Evolutionary conservation across 2,797 vertebrate species (phyloP), one percentile per base, ranked within the genome.

Genomic region (Brachymystax lenok): DNA sequence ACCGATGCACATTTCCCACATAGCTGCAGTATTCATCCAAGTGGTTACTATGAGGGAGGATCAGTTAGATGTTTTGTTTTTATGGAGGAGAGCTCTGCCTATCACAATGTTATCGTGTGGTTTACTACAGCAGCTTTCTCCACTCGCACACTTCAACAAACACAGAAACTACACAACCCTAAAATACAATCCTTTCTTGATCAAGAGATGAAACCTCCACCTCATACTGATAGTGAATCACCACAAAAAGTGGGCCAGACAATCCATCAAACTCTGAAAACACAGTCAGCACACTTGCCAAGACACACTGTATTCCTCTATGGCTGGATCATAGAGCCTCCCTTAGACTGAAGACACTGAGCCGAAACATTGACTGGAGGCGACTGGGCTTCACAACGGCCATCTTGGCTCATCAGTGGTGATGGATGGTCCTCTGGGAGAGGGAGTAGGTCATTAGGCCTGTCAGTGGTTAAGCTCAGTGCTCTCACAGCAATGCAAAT

Each of bases 281-380:
- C 46, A 74, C 56, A n/a, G 76, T 80, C 82, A 83, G 73, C 82
- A 88, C 83, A 79, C 66, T 52, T 64, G 71, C 73, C 69, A 79
- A 84, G 80, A 79, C 78, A 81, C 67, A 74, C 80, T 71, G 72
- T 79, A 72, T 85, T 84, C 64, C 59, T 77, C 30, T 74, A 77
- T 81, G 87, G 61, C 69, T 33, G 78, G 73, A 51, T 77, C 61
- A 56, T 19, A 89, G 77, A 86, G 90, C 89, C 87, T 85, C 81
- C 83, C 82, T 85, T 59, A 73, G 76, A 80, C 64, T 77, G 74
- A 74, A 71, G 35, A 21, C 51, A 40, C 7, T 67, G 33, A 68
- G 10, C 56, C 73, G 79, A 87, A 88, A 84, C 52, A 75, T 52
- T 54, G n/a, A 56, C 68, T 54, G 14, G 54, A 70, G 72, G 56